Conservation (phyloP, 2,888 invertebrate genomes). For the Eupithecia inturbata region DNA sequence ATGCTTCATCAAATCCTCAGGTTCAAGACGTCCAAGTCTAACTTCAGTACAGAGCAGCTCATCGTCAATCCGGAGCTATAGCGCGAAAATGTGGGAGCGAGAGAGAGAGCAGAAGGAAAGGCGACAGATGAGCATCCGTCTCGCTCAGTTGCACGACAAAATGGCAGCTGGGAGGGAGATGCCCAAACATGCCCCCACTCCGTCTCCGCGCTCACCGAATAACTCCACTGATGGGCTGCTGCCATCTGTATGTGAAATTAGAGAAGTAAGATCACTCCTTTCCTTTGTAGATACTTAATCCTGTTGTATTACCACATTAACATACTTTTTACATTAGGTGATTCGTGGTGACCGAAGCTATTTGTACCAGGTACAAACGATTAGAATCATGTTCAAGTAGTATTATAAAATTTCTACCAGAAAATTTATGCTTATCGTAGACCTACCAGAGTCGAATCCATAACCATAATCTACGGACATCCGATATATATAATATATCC, state of each 20-base stretch:
- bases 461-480: not conserved
- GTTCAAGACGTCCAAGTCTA: conserved; percentile 94
- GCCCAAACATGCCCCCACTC: conserved; percentile 85
- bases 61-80: conserved; percentile 92
- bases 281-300: conserved; percentile 52
- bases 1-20: conserved; percentile 70
- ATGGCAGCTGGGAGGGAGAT: conserved; percentile 80
- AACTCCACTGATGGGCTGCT: conserved; percentile 93
- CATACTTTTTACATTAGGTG: not conserved
- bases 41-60: conserved; percentile 93
- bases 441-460: not conserved
- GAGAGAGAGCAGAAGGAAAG: conserved; percentile 93
- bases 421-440: not conserved
- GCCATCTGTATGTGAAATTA: conserved; percentile 91
- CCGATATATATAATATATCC: not conserved
- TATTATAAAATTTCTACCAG: not conserved
- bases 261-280: conserved; percentile 85
- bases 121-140: conserved; percentile 90
- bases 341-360: not conserved
- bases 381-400: not conserved
- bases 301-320: not conserved
- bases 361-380: not conserved
- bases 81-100: conserved; percentile 90
- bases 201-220: conserved; percentile 90
- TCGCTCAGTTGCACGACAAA: conserved; percentile 88